These are phyloP conservation scores for Burhinus bistriatus DNA, from an alignment of 2,113 vertebrate genomes.

Conservation along the genomic window DNA sequence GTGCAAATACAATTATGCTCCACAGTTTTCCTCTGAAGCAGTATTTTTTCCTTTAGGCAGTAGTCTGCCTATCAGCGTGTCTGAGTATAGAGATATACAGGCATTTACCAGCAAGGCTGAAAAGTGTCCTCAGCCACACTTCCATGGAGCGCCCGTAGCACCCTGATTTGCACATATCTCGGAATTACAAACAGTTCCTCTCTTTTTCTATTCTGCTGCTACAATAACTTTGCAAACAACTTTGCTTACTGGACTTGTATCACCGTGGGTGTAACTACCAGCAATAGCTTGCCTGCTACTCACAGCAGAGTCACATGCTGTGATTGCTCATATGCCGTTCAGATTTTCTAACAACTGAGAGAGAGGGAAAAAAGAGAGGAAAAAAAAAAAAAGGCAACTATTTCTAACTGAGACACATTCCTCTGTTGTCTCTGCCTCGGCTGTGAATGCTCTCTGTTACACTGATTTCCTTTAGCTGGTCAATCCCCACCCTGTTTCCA, in stretches of 20 bases:
- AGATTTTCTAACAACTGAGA: neutral
- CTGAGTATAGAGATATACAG: neutral
- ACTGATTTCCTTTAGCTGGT: constrained; percentile 12
- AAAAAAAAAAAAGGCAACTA: neutral
- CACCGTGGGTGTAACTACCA: constrained; percentile 7
- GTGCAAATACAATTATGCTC: neutral
- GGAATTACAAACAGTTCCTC: neutral
- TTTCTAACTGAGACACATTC: neutral
- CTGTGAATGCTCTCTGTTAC: neutral
- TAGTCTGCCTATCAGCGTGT: neutral
- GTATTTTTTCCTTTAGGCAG: neutral
- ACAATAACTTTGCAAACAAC: neutral
- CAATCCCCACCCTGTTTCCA: neutral
- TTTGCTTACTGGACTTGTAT: neutral
- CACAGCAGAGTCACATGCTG: constrained; percentile 14
- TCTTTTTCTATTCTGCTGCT: neutral
- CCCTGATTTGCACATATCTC: neutral
- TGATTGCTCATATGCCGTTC: constrained; percentile 13
- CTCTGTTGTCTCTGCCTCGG: neutral
- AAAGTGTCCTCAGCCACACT: neutral
- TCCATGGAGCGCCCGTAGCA: rapidly evolving
- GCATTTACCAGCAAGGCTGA: neutral
- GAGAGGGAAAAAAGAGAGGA: neutral
- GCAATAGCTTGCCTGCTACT: neutral
- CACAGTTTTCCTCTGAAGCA: neutral